Conservation (phyloP, 1,140 invertebrate species). For the Nephotettix cincticeps region DNA sequence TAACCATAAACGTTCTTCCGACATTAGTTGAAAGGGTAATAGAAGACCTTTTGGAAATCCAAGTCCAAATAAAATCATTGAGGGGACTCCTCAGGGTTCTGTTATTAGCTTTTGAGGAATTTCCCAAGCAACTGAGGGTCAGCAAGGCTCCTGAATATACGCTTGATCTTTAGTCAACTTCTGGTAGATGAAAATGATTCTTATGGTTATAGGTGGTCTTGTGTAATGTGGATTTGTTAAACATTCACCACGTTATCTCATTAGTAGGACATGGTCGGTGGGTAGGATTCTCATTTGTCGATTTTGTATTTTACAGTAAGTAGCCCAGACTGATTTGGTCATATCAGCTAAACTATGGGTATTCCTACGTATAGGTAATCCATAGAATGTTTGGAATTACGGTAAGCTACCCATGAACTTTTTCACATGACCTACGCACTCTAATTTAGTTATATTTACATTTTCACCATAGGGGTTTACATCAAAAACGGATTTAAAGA, state of each 20-base stretch:
- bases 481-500: slow-evolving; percentile 1
- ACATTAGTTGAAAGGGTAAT: no score
- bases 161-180: no score
- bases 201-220: slow-evolving; percentile 5
- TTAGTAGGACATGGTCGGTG: slow-evolving; percentile 36
- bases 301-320: slow-evolving; percentile 38
- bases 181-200: slow-evolving; percentile 15
- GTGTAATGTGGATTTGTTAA: not conserved
- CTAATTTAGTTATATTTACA: slow-evolving; percentile 10
- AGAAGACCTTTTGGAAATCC: slow-evolving; percentile 12
- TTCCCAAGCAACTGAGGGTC: slow-evolving; percentile 5
- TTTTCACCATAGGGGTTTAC: not conserved
- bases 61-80: slow-evolving; percentile 4
- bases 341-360: slow-evolving; percentile 31
- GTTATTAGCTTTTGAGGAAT: not conserved
- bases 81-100: not conserved
- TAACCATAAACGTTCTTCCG: no score
- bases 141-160: no score
- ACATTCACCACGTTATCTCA: slow-evolving; percentile 26
- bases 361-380: slow-evolving; percentile 36
- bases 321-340: slow-evolving; percentile 38
- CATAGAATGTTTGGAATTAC: slow-evolving; percentile 10
- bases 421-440: not conserved
- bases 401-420: not conserved
- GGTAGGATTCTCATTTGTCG: slow-evolving; percentile 38